Evolutionary conservation across 2,888 invertebrate species (phyloP), one percentile per base, ranked within the genome.

Genomic region (Pseudanteris insignis): DNA sequence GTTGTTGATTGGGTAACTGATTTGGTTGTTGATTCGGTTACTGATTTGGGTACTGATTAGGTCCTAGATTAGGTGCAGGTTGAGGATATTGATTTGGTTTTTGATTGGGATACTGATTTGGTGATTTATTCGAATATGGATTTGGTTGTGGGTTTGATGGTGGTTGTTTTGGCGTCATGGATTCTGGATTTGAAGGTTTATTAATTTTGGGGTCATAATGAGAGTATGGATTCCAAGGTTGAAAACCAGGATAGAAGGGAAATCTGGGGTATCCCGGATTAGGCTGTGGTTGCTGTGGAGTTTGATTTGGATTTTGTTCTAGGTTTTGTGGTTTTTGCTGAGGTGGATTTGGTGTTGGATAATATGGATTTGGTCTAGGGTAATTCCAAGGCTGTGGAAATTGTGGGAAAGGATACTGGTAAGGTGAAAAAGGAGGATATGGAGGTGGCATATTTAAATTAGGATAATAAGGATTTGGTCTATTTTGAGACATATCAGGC

Each of bases 201-300:
- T 58, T 58, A 1, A 33, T 46, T 21, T 44, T 50, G 1, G 58
- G 58, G 36, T 58, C 58, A 10, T 58, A 46, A 33, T 51, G 33
- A 25, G 51, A 11, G 43, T 62, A 55, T 24, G 57, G 62, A 47
- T 51, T 25, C 62, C 57, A 57, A 21, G 62, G 62, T 47, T 55
- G 61, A 12, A 62, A 62, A 21, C 54, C 44, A 15, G 62, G 62
- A 25, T 44, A 28, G 4, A 3, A 9, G 3, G 57, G 57, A 34
- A 36, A 51, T 10, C 29, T 40, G 1, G 61, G 61, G 44, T 61
- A 55, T 37, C 61, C 61, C 29, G 30, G 44, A 14, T 10, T n/a
- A 15, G 13, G 11, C 5, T 21, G 18, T 2, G 54, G 38, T 25
- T 46, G 28, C 1, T 15, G 36, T 13, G 24, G 13, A 10, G 21